Conservation (phyloP, 2,888 invertebrate species). For the Macrosoma leucophasiata region DNA sequence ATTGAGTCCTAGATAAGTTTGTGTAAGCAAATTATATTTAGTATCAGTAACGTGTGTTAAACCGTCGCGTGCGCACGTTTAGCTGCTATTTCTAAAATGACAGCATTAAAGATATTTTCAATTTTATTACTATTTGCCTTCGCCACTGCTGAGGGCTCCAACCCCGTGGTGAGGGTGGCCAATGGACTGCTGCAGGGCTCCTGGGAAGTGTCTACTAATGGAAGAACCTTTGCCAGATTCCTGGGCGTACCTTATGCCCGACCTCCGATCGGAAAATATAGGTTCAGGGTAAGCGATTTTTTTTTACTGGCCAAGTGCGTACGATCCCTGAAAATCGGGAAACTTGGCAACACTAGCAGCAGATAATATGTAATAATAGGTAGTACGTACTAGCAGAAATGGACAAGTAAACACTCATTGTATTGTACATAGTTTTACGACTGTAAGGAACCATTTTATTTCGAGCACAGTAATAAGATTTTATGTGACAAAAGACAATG, state of each 20-base stretch:
- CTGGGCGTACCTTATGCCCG: conserved; percentile 81
- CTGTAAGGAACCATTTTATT: too few species aligned
- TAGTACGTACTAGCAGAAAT: too few species aligned
- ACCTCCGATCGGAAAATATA: conserved; percentile 77
- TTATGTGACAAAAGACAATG: too few species aligned
- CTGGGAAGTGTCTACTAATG: conserved; percentile 56
- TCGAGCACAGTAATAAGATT: too few species aligned
- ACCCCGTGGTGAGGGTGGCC: conserved; percentile 47
- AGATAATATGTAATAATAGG: too few species aligned
- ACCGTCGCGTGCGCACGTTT: conserved; percentile 33
- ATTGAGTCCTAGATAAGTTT: too few species aligned
- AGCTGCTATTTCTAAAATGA: conserved; percentile 31
- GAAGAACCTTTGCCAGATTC: conserved; percentile 73
- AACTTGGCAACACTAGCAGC: too few species aligned
- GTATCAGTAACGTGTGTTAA: conserved; percentile 18
- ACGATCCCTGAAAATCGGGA: too few species aligned
- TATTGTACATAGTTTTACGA: too few species aligned
- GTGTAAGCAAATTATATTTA: too few species aligned
- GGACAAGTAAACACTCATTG: too few species aligned
- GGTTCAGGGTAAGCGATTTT: conserved; percentile 69
- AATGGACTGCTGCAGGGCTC: conserved; percentile 52
- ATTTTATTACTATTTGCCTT: conserved; percentile 29
- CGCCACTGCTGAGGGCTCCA: conserved; percentile 35
- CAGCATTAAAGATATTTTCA: conserved; percentile 34
- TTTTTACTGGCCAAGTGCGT: too few species aligned